phyloP scores from a whole-genome alignment of 2,888 invertebrate species.

The Cotesia congregata region DNA sequence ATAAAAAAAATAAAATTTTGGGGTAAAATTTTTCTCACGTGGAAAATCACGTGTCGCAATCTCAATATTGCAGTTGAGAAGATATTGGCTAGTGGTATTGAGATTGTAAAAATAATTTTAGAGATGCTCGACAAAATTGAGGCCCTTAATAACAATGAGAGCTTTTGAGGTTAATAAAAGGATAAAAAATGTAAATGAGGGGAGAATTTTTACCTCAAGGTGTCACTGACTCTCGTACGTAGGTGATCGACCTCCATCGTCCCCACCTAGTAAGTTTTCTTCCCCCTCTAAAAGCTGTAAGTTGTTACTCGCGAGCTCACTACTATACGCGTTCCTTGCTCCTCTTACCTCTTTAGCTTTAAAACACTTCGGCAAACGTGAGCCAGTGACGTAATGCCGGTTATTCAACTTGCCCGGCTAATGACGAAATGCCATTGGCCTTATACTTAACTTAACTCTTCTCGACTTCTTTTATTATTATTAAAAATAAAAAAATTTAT shows the following conservation, averaged over 20 bases:
- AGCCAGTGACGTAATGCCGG: slow-evolving; percentile 68
- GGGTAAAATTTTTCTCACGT: slow-evolving; percentile 6
- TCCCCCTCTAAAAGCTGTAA: slow-evolving; percentile 50
- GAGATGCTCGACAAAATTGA: not conserved
- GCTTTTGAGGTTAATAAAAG: slow-evolving; percentile 11
- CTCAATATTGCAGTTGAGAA: not conserved
- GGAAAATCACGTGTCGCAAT: slow-evolving; percentile 12
- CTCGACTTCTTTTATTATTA: slow-evolving; percentile 51
- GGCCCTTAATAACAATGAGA: not conserved
- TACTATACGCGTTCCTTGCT: not conserved
- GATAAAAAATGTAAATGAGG: slow-evolving; percentile 15
- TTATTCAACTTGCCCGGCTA: slow-evolving; percentile 68
- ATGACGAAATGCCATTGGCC: slow-evolving; percentile 67
- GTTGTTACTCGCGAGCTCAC: slow-evolving; percentile 37
- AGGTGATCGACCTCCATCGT: slow-evolving; percentile 70
- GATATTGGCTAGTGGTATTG: not conserved
- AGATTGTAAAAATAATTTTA: not conserved
- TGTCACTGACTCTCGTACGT: slow-evolving; percentile 70
- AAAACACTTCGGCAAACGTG: slow-evolving; percentile 42
- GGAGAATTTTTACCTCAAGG: slow-evolving; percentile 56
- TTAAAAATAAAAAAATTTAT: not conserved
- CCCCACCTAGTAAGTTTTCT: slow-evolving; percentile 36
- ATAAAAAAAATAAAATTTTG: slow-evolving; percentile 21
- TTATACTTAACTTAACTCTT: slow-evolving; percentile 57
- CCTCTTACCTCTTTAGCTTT: slow-evolving; percentile 25